Conservation (phyloP, 92 coral and sea anemone genomes). For the Heteractis magnifica region DNA sequence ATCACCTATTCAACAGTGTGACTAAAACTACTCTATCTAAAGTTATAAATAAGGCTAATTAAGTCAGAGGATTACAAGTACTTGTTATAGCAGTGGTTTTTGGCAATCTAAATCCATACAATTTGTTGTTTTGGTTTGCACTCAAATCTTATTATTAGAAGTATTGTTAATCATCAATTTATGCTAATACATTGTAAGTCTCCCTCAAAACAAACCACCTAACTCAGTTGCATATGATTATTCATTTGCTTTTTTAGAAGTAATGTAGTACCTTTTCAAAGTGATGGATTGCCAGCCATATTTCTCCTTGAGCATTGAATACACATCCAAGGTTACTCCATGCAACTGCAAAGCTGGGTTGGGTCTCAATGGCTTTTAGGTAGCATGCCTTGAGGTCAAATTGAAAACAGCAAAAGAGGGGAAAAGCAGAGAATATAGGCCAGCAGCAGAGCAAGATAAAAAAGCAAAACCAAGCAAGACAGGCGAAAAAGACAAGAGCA, state of each 20-base stretch:
- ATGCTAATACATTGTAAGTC: too few species aligned
- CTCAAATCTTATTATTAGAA: too few species aligned
- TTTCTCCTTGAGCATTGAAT: conserved; percentile 99
- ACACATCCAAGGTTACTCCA: conserved; percentile 99
- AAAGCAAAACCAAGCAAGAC: conserved; percentile 58
- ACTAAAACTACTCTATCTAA: too few species aligned
- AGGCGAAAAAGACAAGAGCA: conserved; percentile 81
- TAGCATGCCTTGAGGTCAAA: conserved; percentile 95
- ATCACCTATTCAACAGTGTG: too few species aligned
- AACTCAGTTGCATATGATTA: background rate
- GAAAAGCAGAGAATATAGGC: conserved; percentile 71
- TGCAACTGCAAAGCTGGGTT: conserved; percentile 99
- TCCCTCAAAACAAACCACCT: background rate
- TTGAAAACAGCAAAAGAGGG: conserved; percentile 85
- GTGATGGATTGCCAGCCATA: conserved; percentile 99
- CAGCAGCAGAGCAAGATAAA: conserved; percentile 74
- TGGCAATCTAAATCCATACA: too few species aligned
- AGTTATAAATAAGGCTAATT: too few species aligned
- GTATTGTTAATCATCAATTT: too few species aligned
- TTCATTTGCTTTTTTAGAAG: too few species aligned
- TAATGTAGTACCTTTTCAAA: conserved; percentile 85
- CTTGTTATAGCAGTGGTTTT: too few species aligned
- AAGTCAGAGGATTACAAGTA: too few species aligned
- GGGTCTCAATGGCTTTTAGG: conserved; percentile 99
- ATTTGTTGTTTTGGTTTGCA: too few species aligned